A percentile compares a stretch with the other conserved stretches of the same genome.
phyloP scores from a whole-genome alignment of 2,113 vertebrate species.

The Mungos mungo region DNA sequence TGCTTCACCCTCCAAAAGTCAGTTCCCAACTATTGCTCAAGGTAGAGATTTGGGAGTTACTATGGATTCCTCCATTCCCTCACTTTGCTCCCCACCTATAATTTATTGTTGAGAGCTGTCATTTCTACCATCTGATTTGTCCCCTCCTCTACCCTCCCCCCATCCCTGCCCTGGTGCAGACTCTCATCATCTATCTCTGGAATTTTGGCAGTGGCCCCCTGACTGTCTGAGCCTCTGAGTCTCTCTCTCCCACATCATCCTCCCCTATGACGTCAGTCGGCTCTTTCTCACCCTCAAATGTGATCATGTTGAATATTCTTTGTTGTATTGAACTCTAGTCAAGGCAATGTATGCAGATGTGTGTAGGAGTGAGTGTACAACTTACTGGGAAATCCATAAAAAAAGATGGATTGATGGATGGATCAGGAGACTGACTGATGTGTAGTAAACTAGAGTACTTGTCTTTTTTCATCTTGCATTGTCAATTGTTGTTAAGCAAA shows the following conservation, averaged over 20 bases:
- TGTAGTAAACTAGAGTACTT: background rate
- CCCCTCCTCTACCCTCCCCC: fast-evolving
- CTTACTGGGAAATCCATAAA: background rate
- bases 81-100: background rate
- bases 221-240: background rate
- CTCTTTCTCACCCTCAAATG: background rate
- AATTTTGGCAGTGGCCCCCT: background rate
- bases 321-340: background rate
- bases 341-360: background rate
- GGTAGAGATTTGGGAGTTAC: background rate
- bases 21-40: background rate
- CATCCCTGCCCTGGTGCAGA: background rate
- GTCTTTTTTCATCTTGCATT: background rate
- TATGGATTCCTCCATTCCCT: background rate
- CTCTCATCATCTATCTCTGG: background rate
- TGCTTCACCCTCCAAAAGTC: background rate
- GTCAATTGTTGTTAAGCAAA: background rate
- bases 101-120: background rate
- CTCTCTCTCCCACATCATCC: background rate
- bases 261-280: background rate
- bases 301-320: background rate
- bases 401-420: background rate
- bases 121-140: background rate
- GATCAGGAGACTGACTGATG: background rate
- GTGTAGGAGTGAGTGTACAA: background rate